Evolutionary conservation across 2,888 invertebrate genomes (phyloP).

Genomic region (Hypomecis atomaria): DNA sequence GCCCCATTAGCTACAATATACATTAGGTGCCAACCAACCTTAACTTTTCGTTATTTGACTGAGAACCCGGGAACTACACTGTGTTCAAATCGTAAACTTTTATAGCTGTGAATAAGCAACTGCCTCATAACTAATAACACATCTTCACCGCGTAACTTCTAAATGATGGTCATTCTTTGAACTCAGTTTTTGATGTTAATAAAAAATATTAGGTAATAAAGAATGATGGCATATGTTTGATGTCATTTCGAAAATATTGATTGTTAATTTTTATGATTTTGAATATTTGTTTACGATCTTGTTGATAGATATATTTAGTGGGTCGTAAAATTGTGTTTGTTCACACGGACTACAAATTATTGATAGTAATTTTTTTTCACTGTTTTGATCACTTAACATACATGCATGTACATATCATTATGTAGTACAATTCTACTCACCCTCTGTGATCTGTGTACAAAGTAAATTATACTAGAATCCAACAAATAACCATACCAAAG

Average conservation of each 20-base stretch:
- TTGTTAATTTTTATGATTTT: conserved; percentile 38
- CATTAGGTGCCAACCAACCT: conserved; percentile 38
- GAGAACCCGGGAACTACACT: conserved; percentile 14
- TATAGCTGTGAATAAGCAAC: conserved; percentile 54
- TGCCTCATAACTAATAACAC: conserved; percentile 48
- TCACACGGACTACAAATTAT: conserved; percentile 20
- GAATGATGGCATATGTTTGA: conserved; percentile 40
- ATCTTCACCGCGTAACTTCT: conserved; percentile 43
- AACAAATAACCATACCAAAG: too few species aligned
- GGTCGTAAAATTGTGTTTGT: conserved; percentile 29
- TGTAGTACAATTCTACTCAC: not conserved
- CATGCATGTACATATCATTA: too few species aligned
- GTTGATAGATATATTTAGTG: conserved; percentile 41
- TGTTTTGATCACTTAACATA: too few species aligned
- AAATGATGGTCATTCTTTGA: conserved; percentile 44
- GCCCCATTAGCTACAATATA: conserved; percentile 26
- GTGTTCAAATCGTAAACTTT: conserved; percentile 54
- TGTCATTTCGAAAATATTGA: conserved; percentile 43
- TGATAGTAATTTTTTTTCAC: not conserved
- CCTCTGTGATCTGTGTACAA: too few species aligned
- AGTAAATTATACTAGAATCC: not conserved
- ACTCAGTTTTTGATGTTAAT: conserved; percentile 42
- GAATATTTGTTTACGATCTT: conserved; percentile 41
- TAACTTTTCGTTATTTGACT: conserved; percentile 45
- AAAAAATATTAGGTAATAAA: conserved; percentile 42